These are phyloP conservation scores for Neosilurus mollespiculum DNA, from an alignment of 2,797 vertebrate species.

Conservation along the genomic window DNA sequence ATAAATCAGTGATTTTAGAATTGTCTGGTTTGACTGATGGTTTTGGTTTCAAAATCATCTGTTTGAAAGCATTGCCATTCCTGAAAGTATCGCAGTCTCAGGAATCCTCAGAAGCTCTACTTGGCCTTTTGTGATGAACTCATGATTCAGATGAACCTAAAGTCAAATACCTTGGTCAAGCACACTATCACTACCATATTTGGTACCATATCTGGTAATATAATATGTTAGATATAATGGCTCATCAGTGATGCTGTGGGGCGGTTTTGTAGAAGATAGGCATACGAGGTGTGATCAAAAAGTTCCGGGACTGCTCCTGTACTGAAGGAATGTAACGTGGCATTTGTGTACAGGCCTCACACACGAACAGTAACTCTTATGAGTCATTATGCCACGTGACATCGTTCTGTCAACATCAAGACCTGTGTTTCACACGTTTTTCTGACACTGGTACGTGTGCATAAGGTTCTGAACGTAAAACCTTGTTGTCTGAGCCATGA, in stretches of 20 bases:
- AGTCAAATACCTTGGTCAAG: not conserved
- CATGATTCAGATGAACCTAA: not conserved
- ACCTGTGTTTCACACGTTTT: too few relatives aligned
- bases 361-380: too few relatives aligned
- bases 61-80: not conserved
- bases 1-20: not conserved
- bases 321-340: too few relatives aligned
- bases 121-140: not conserved
- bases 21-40: not conserved
- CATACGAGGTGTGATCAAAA: too few relatives aligned
- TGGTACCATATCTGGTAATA: not conserved
- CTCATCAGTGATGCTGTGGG: not conserved
- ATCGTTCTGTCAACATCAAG: too few relatives aligned
- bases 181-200: not conserved
- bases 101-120: not conserved
- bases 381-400: too few relatives aligned
- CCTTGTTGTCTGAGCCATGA: not conserved
- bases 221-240: not conserved
- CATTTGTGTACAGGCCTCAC: too few relatives aligned
- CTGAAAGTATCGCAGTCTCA: not conserved
- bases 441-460: too few relatives aligned
- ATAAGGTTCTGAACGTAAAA: not conserved
- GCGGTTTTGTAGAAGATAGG: not conserved
- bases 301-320: too few relatives aligned
- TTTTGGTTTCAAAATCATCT: not conserved